These are phyloP conservation scores for Pangasius djambal DNA, from an alignment of 2,797 vertebrate species.

Conservation along the genomic window DNA sequence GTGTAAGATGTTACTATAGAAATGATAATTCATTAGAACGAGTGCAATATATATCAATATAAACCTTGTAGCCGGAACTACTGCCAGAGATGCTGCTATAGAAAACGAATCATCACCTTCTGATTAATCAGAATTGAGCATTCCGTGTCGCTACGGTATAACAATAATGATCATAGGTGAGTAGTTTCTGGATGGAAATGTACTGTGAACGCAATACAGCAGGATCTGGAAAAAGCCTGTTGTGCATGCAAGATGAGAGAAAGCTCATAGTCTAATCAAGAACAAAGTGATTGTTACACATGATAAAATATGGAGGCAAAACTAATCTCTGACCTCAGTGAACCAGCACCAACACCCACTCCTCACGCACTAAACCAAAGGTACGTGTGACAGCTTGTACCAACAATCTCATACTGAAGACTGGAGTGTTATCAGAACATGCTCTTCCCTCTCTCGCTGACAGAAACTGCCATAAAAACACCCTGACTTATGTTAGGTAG, in stretches of 20 bases:
- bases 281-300: not conserved
- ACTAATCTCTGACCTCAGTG: not conserved
- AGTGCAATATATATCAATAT: not conserved
- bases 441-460: not conserved
- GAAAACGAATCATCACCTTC: not conserved
- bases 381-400: slow-evolving; percentile 60
- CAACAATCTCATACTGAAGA: slow-evolving; percentile 15
- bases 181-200: not conserved
- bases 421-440: slow-evolving; percentile 61
- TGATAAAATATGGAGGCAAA: not conserved
- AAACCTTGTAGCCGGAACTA: not conserved
- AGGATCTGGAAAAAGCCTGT: not conserved
- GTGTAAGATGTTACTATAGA: not conserved
- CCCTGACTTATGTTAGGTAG: slow-evolving; percentile 44
- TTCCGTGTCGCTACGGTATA: not conserved
- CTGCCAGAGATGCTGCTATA: not conserved
- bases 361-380: not conserved
- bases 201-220: not conserved
- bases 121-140: not conserved
- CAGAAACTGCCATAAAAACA: slow-evolving; percentile 21
- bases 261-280: not conserved
- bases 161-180: not conserved
- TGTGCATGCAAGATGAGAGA: not conserved
- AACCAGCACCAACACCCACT: not conserved
- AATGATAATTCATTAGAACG: not conserved